A percentile compares a stretch with the other conserved stretches of the same genome.
These are phyloP conservation scores for Steinernema scapterisci DNA, from an alignment of 2,888 invertebrate genomes.

Conservation along the genomic window DNA sequence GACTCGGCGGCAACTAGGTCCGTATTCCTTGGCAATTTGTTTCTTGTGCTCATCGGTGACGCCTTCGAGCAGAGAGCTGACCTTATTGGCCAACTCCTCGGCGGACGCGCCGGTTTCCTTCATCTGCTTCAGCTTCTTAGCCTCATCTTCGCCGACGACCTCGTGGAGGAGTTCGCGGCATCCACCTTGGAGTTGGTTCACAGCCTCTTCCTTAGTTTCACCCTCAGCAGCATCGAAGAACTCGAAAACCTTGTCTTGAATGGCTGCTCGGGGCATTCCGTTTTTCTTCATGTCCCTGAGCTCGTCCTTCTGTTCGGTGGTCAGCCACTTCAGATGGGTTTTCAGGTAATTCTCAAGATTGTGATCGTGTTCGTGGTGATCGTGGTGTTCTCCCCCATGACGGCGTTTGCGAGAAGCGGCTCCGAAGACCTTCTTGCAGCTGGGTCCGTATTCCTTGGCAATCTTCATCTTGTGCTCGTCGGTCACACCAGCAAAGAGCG, in stretches of 20 bases:
- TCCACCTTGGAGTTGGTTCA: conserved; percentile 15
- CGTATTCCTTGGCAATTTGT: conserved; percentile 39
- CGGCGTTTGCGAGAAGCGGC: background rate
- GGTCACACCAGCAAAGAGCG: conserved; percentile 35
- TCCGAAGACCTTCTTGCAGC: conserved; percentile 39
- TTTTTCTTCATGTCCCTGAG: conserved; percentile 33
- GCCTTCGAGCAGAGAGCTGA: conserved; percentile 27
- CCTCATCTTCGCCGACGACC: background rate
- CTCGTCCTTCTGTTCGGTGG: conserved; percentile 38
- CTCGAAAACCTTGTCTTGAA: conserved; percentile 8
- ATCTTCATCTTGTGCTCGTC: conserved; percentile 31
- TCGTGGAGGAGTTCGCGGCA: conserved; percentile 23
- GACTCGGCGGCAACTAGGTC: conserved; percentile 38
- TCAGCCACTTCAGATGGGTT: conserved; percentile 46
- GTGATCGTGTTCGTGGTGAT: conserved; percentile 7
- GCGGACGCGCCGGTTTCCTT: conserved; percentile 21
- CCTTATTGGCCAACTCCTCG: conserved; percentile 24
- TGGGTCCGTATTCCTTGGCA: conserved; percentile 39
- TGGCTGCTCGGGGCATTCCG: background rate
- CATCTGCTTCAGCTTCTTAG: conserved; percentile 30
- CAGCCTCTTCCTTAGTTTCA: conserved; percentile 33
- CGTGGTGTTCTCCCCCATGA: background rate
- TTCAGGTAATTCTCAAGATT: conserved; percentile 38
- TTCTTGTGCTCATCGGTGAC: conserved; percentile 43
- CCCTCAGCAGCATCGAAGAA: conserved; percentile 33